Base-by-base conservation (phyloP, 2,888 invertebrate species). In the Drosophila conformis region DNA sequence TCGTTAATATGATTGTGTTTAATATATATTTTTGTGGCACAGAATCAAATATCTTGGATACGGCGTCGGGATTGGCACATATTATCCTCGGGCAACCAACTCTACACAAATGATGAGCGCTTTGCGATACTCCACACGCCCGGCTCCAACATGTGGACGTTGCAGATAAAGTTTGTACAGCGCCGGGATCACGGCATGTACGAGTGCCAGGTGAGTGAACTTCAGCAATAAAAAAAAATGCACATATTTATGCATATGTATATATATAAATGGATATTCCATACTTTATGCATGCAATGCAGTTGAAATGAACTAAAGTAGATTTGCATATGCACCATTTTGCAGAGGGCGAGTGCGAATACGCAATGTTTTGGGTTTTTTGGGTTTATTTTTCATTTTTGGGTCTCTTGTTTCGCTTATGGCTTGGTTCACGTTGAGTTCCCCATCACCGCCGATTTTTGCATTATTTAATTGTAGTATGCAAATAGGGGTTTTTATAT, bases 121-220 rank as follows among this genome's bases (percentile, higher is more conserved):
- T 97, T 97, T 93, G 94, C 94, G 94, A 96, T 96, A 80, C 94
- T 97, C 77, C 98, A 98, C 94, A 95, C 96, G 79, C 97, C 98
- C 91, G 97, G 97, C 62, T 96, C 97, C 38, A 98, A 98, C 93
- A 98, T 98, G 94, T 98, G 98, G 98, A 97, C 97, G 60, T 94
- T 98, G 83, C 98, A 98, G 94, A 97, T 98, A 93, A 98, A 98
- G 94, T 98, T 97, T 94, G 97, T 98, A 81, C 97, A 98, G 94
- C 97, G 97, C 91, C 95, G 98, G 91, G 98, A 98, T 94, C 98
- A 97, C 92, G 98, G 98, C 85, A 97, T 97, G 75, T 98, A 98
- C 94, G 97, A 97, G 93, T 98, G 98, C 93, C 98, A 98, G 96
- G 98, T 98, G 94, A 92, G 92, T 90, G 21, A n/a, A 15, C 21